Evolutionary conservation across 1,140 invertebrate genomes (phyloP), one percentile per base, ranked within the genome.

Genomic region (Cepaea nemoralis): DNA sequence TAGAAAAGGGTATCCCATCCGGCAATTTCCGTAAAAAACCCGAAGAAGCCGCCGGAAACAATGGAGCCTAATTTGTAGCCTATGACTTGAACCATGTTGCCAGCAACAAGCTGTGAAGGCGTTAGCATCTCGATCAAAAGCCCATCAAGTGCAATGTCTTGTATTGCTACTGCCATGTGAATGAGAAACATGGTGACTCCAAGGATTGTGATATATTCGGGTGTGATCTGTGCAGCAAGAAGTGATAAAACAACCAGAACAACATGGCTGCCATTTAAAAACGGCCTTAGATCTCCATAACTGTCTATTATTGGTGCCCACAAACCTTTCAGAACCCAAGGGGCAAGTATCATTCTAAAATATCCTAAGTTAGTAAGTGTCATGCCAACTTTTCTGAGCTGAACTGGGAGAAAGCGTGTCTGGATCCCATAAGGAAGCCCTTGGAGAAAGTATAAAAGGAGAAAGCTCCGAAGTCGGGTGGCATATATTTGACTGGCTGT

Each of bases 351-450:
- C 12, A 92, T 83, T 82, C 92, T 92, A 79, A 91, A 90, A 39
- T 91, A 84, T 16, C 89, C 85, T n/a, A 92, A 85, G 78, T 87
- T 88, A 16, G 91, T 90, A 24, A 91, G 86, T n/a, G 91, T 90
- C 85, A 91, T 87, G 27, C 92, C 92, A 85, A 88, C 84, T 22
- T 84, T 83, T 35, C 91, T 83, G 48, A 93, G 89, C 84, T 91
- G 89, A 19, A 92, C 82, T 16, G 92, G 92, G 24, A 93, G 85
- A 83, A 92, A 91, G 42, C 89, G 82, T 14, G 91, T 87, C 84
- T 93, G 92, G 74, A 93, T 85, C 35, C 92, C 92, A 86, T 92
- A 92, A 3, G 92, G 92, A 31, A 92, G 70, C 16, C 92, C 92
- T 87, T 93, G 92, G 3, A 93, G 85, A 81, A 92, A 92, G 81